Conservation (phyloP, 2,113 vertebrate genomes). For the Macroglossus sobrinus region DNA sequence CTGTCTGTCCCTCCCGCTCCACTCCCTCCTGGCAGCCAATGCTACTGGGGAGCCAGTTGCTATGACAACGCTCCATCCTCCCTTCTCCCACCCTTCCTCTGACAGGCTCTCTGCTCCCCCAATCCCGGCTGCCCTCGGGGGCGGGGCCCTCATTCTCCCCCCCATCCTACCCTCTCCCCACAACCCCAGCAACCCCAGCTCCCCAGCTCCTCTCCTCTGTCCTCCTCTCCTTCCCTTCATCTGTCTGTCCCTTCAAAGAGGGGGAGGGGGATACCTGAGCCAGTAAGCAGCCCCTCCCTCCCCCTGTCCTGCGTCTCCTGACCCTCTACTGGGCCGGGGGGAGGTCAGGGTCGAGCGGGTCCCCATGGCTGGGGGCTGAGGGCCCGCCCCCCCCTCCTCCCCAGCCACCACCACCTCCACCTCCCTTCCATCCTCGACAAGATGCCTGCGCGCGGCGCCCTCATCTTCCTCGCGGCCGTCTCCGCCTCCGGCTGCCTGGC, state of each 20-base stretch:
- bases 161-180: constrained; percentile 53
- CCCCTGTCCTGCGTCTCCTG: constrained; percentile 65
- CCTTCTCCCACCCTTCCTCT: constrained; percentile 70
- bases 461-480: constrained; percentile 73
- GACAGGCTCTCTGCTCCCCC: constrained; percentile 71
- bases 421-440: constrained; percentile 67
- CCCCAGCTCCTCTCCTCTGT: constrained; percentile 72
- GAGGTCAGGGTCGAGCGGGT: constrained; percentile 75
- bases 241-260: constrained; percentile 66
- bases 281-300: constrained; percentile 67
- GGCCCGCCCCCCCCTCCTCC: constrained; percentile 66
- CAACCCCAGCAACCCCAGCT: constrained; percentile 67
- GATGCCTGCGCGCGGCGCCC: constrained; percentile 70
- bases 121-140: constrained; percentile 64
- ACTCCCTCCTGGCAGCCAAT: constrained; percentile 73
- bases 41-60: constrained; percentile 76
- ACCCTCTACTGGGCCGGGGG: constrained; percentile 67
- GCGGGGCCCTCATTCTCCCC: constrained; percentile 62
- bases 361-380: constrained; percentile 77
- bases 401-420: constrained; percentile 54
- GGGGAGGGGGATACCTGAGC: constrained; percentile 72
- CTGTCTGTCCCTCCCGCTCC: constrained; percentile 52
- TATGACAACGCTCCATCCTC: constrained; percentile 76
- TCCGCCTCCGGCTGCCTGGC: constrained; percentile 82
- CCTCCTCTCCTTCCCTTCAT: constrained; percentile 71